Evolutionary conservation across 1,140 invertebrate species (phyloP).

Genomic region (Anoplophora glabripennis): DNA sequence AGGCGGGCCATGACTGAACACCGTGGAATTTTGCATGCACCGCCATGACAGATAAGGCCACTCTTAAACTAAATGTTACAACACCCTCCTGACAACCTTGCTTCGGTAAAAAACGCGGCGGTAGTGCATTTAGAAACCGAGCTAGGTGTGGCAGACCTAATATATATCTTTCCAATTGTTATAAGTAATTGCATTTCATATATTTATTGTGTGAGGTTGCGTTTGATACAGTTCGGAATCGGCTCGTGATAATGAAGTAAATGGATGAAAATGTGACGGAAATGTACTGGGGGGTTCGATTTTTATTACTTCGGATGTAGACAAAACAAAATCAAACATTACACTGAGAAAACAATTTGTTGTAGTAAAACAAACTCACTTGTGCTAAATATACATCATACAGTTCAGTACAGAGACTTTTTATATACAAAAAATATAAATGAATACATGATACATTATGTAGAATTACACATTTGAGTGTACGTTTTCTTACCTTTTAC

Average conservation of each 20-base stretch:
- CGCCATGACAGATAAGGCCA: conserved; percentile 7
- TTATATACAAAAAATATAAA: no score
- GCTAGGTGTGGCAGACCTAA: conserved; percentile 8
- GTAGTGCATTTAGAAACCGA: not conserved
- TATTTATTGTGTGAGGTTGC: conserved; percentile 3
- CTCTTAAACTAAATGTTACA: not conserved
- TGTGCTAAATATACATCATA: no score
- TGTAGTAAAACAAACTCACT: no score
- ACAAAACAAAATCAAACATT: no score
- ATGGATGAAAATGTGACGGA: not conserved
- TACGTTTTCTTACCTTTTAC: no score
- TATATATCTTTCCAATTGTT: not conserved
- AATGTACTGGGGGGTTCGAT: no score
- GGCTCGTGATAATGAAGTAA: not conserved
- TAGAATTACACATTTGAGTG: no score
- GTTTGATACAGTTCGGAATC: not conserved
- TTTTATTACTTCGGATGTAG: no score
- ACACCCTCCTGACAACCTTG: conserved; percentile 9
- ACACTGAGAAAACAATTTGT: no score
- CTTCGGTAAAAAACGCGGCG: conserved; percentile 1
- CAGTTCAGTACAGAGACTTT: no score
- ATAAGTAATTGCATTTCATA: not conserved
- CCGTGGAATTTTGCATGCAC: conserved; percentile 3
- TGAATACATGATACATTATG: no score
- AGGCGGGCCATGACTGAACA: not conserved